Evolutionary conservation across 1,140 invertebrate species (phyloP).

Genomic region (Periplaneta americana): DNA sequence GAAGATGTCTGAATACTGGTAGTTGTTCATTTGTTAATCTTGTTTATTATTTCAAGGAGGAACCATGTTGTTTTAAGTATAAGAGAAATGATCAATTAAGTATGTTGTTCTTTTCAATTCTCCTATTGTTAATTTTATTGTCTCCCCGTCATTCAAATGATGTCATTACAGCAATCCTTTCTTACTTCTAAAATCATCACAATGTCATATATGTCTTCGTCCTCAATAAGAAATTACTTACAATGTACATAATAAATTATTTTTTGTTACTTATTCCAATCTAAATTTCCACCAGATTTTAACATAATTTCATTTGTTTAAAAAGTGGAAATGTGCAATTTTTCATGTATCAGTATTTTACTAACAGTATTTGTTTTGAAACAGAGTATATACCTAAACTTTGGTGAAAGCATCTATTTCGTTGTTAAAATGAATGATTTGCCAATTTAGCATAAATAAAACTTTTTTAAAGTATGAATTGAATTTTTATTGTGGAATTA

Average conservation of each 20-base stretch:
- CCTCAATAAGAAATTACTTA: too few species aligned
- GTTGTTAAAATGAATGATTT: not conserved
- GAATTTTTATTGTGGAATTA: not conserved
- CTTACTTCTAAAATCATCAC: too few species aligned
- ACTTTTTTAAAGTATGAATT: not conserved
- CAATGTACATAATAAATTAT: too few species aligned
- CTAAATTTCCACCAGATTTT: too few species aligned
- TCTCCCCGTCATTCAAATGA: not conserved
- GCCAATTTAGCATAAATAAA: not conserved
- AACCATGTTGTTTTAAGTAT: not conserved
- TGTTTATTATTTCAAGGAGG: not conserved
- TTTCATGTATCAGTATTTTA: not conserved
- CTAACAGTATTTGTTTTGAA: too few species aligned
- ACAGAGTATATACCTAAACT: too few species aligned
- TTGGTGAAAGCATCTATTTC: not conserved
- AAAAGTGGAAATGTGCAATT: not conserved
- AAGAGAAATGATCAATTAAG: not conserved
- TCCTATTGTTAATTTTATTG: not conserved
- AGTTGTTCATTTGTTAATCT: not conserved
- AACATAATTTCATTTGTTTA: not conserved
- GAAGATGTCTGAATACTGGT: slow-evolving; percentile 13
- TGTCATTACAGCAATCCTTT: not conserved
- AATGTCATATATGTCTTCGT: too few species aligned
- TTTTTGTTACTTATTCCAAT: too few species aligned
- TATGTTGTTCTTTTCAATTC: not conserved